phyloP scores from a whole-genome alignment of 2,888 invertebrate species.

The Rhodophaea formosa region DNA sequence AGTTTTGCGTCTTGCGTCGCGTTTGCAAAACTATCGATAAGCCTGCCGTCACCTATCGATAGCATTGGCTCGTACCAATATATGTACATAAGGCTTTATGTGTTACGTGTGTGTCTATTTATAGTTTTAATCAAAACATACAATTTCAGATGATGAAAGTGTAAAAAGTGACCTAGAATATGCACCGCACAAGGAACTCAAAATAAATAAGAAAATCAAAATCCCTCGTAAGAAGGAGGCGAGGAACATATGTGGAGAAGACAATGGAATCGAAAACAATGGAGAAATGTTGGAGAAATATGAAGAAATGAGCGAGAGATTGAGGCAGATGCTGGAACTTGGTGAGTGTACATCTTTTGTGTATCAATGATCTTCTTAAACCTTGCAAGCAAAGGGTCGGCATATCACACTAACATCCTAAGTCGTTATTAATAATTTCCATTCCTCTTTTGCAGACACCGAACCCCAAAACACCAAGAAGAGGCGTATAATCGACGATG shows the following conservation, averaged over 20 bases:
- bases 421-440: too few species aligned
- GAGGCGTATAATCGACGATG: constrained; percentile 44
- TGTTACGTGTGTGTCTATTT: too few species aligned
- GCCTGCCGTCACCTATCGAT: too few species aligned
- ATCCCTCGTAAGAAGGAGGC: constrained; percentile 3
- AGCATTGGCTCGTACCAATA: too few species aligned
- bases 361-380: too few species aligned
- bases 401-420: too few species aligned
- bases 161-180: constrained; percentile 7
- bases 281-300: constrained; percentile 13
- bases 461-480: constrained; percentile 21
- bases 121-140: too few species aligned
- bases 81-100: too few species aligned
- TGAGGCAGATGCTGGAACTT: constrained; percentile 23
- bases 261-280: background rate
- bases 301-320: constrained; percentile 28
- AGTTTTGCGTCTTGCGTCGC: too few species aligned
- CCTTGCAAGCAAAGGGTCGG: too few species aligned
- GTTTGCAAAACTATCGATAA: too few species aligned
- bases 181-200: background rate
- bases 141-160: constrained; percentile 1
- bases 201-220: constrained; percentile 4
- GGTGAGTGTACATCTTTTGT: constrained; percentile 30
- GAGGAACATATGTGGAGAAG: background rate
- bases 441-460: constrained; percentile 21